Percentiles rank a stretch among this genome's conserved stretches.
These are phyloP conservation scores for Menidia beryllina DNA, from an alignment of 2,113 vertebrate genomes.

Conservation along the genomic window DNA sequence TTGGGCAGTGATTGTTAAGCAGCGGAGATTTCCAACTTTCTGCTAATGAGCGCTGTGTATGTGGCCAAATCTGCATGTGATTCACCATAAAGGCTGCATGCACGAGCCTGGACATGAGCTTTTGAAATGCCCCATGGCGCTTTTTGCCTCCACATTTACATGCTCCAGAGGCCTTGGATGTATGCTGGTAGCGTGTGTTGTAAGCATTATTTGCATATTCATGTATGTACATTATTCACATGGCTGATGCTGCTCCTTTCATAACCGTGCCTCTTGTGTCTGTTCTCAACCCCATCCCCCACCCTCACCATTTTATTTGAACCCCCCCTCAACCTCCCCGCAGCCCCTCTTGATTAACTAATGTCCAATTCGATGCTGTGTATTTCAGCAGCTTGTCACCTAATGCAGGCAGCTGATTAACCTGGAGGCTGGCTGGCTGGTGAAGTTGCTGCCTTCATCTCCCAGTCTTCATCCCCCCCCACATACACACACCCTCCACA, in stretches of 20 bases:
- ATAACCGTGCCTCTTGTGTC: conserved; percentile 75
- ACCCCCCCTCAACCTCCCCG: conserved; percentile 13
- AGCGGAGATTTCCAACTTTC: conserved; percentile 64
- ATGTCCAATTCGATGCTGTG: conserved; percentile 79
- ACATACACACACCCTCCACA: conserved; percentile 6
- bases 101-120: conserved; percentile 53
- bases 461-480: conserved; percentile 54
- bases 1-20: conserved; percentile 58
- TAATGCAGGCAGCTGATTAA: conserved; percentile 97
- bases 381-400: conserved; percentile 86
- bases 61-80: conserved; percentile 59
- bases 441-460: conserved; percentile 63
- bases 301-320: conserved; percentile 64
- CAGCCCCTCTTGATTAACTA: conserved; percentile 77
- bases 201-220: conserved; percentile 83
- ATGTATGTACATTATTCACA: conserved; percentile 83
- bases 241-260: conserved; percentile 79
- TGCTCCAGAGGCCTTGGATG: conserved; percentile 62
- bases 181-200: conserved; percentile 69
- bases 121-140: conserved; percentile 63
- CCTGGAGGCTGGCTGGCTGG: conserved; percentile 76
- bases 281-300: conserved; percentile 75
- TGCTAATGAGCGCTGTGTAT: conserved; percentile 62
- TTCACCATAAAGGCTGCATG: conserved; percentile 53
- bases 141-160: conserved; percentile 73